These are phyloP conservation scores for Choristoneura fumiferana DNA, from an alignment of 1,140 invertebrate genomes.

Conservation along the genomic window DNA sequence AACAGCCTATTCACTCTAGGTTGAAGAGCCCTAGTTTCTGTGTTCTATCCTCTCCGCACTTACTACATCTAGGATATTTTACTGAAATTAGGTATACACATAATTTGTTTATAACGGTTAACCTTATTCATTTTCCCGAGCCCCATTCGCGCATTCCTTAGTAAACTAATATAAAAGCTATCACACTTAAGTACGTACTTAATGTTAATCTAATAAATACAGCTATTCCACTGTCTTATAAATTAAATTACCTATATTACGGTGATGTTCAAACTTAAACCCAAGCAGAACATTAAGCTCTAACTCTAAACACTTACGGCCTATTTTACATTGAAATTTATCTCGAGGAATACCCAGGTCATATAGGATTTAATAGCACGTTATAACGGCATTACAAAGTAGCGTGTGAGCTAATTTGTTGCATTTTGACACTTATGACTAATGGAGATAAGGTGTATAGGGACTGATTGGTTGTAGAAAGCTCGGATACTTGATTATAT, in stretches of 20 bases:
- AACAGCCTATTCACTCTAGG: no score
- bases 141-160: neutral
- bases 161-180: neutral
- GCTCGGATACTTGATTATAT: neutral
- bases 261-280: neutral
- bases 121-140: no score
- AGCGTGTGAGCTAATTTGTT: neutral
- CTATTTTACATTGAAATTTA: neutral
- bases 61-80: no score
- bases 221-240: conserved; percentile 2
- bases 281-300: no score
- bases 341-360: neutral
- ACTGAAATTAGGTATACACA: no score
- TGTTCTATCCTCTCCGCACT: no score
- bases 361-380: neutral
- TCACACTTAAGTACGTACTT: neutral
- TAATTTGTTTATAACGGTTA: no score
- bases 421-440: neutral
- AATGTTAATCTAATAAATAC: neutral
- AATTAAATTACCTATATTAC: conserved; percentile 13
- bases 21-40: no score
- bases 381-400: neutral
- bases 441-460: neutral
- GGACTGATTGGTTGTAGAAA: neutral
- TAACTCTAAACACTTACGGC: no score